These are phyloP conservation scores for Burhinus bistriatus DNA, from an alignment of 2,113 vertebrate genomes.

Conservation along the genomic window DNA sequence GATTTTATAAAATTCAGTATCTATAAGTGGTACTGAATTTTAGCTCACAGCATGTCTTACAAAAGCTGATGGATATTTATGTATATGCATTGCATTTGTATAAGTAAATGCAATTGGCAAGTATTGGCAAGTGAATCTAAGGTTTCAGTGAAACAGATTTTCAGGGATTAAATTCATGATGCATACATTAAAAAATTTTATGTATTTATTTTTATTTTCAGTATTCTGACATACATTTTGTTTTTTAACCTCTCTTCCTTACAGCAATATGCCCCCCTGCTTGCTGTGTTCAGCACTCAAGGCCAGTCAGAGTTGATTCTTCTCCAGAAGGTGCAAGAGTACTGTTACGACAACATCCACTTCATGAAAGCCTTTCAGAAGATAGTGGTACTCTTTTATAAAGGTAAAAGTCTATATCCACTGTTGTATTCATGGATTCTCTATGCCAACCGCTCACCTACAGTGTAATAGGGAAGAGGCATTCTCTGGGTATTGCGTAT, in stretches of 20 bases:
- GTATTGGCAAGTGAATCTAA: neutral
- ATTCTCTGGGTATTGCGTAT: neutral
- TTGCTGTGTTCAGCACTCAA: conserved; percentile 91
- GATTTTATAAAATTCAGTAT: neutral
- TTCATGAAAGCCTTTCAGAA: conserved; percentile 97
- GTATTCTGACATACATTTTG: neutral
- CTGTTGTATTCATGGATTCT: neutral
- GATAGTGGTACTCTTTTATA: conserved; percentile 95
- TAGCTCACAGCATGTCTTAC: neutral
- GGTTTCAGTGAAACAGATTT: neutral
- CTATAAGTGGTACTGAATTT: neutral
- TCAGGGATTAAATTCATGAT: neutral
- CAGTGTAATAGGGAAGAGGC: neutral
- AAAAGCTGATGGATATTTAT: neutral
- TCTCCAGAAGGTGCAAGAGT: conserved; percentile 90
- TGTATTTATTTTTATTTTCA: neutral
- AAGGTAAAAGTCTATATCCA: conserved; percentile 73
- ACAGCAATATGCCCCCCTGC: conserved; percentile 88
- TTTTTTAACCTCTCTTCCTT: neutral
- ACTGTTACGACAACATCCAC: conserved; percentile 93
- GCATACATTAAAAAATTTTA: neutral
- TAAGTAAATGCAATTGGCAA: neutral
- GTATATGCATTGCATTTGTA: neutral
- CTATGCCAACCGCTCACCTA: neutral
- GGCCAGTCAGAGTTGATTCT: conserved; percentile 89